Evolutionary conservation across 2,113 vertebrate species (phyloP).

Genomic region (Galeopterus variegatus): DNA sequence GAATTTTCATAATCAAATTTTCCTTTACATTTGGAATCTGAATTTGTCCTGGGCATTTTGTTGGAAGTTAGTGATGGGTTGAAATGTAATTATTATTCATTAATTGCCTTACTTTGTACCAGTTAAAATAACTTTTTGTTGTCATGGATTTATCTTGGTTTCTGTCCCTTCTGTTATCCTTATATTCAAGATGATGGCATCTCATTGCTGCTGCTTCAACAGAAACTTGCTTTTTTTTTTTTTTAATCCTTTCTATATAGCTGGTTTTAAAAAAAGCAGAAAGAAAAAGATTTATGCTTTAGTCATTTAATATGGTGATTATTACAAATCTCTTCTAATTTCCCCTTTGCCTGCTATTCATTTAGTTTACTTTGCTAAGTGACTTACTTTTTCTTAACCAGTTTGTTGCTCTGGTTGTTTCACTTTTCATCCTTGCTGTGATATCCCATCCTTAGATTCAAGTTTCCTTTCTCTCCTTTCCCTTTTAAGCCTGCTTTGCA

Average conservation of each 20-base stretch:
- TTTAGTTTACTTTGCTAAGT: background rate
- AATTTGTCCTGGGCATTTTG: conserved; percentile 3
- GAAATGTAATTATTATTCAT: conserved; percentile 29
- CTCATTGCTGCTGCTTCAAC: background rate
- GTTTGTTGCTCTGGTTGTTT: background rate
- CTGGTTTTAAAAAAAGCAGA: conserved; percentile 6
- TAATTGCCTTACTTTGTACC: background rate
- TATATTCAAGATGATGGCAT: background rate
- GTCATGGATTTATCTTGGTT: conserved; percentile 3
- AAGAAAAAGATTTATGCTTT: background rate
- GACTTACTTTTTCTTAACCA: background rate
- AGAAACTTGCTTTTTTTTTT: background rate
- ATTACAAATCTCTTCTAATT: background rate
- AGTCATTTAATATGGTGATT: background rate
- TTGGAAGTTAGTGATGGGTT: conserved; percentile 23
- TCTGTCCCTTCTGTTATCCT: background rate
- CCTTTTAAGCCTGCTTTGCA: conserved; percentile 47
- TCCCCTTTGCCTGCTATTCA: background rate
- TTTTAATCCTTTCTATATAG: background rate
- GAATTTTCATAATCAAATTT: background rate
- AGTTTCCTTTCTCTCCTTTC: conserved; percentile 57
- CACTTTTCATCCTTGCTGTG: conserved; percentile 8
- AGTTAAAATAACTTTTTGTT: background rate
- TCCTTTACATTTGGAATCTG: background rate
- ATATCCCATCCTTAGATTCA: background rate